Evolutionary conservation across 1,140 invertebrate genomes (phyloP).

Genomic region (Neodiprion lecontei): DNA sequence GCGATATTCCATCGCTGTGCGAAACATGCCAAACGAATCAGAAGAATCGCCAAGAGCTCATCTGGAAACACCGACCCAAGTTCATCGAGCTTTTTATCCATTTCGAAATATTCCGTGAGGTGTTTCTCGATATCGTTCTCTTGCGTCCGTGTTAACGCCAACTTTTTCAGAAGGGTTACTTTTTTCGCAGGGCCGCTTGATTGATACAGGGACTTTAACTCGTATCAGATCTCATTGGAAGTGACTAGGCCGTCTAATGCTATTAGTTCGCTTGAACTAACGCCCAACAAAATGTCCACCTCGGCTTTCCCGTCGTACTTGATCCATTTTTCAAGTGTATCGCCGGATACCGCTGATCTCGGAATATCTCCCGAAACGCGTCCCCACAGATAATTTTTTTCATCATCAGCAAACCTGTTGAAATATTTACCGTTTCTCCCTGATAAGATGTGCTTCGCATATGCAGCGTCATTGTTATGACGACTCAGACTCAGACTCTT

Average conservation of each 20-base stretch:
- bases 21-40: background rate
- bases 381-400: conserved; percentile 21
- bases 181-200: conserved; percentile 34
- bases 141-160: conserved; percentile 25
- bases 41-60: background rate
- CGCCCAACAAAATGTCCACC: conserved; percentile 14
- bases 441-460: too few species aligned
- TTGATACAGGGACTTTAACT: conserved; percentile 25
- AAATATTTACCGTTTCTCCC: too few species aligned
- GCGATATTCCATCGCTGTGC: background rate
- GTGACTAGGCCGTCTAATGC: conserved; percentile 14
- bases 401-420: background rate
- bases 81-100: background rate
- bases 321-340: background rate
- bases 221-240: conserved; percentile 23
- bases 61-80: background rate
- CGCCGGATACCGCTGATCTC: background rate
- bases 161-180: conserved; percentile 28
- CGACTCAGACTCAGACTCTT: too few species aligned
- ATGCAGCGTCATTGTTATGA: too few species aligned
- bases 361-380: conserved; percentile 14
- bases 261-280: conserved; percentile 13
- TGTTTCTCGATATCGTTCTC: conserved; percentile 3
- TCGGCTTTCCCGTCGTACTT: conserved; percentile 17
- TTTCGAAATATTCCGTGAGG: background rate